Evolutionary conservation across 2,888 invertebrate species (phyloP).

Genomic region (Campopleginae sp.): DNA sequence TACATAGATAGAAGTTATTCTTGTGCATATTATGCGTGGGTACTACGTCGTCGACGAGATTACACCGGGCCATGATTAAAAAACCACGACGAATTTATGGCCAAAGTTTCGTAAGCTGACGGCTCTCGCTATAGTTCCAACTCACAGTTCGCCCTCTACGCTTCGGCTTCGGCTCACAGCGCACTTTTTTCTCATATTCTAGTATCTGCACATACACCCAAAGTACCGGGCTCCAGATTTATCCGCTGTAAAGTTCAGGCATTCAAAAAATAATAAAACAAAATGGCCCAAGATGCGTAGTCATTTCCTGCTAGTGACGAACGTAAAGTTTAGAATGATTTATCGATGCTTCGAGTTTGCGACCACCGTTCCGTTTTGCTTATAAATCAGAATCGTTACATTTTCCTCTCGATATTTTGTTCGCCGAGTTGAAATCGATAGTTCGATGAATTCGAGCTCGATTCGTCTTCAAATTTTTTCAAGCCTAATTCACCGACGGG

Average conservation of each 20-base stretch:
- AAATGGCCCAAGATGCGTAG: slow-evolving; percentile 35
- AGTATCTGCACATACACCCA: neutral
- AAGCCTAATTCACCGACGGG: no score
- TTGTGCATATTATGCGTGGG: slow-evolving; percentile 49
- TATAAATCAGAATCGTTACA: neutral
- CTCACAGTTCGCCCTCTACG: slow-evolving; percentile 37
- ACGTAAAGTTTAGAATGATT: neutral
- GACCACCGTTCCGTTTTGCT: neutral
- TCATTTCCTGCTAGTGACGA: neutral
- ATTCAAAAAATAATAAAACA: slow-evolving; percentile 63
- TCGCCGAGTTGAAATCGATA: no score
- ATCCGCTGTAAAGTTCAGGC: slow-evolving; percentile 55
- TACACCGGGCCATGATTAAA: slow-evolving; percentile 66
- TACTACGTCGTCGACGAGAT: slow-evolving; percentile 63
- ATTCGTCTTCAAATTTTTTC: no score
- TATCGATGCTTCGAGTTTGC: neutral
- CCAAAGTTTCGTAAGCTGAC: slow-evolving; percentile 59
- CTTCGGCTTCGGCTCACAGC: slow-evolving; percentile 14
- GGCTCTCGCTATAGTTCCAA: slow-evolving; percentile 38
- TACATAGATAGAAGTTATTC: slow-evolving; percentile 1
- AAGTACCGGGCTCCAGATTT: neutral
- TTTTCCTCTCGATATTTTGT: neutral
- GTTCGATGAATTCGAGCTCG: no score
- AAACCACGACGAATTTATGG: slow-evolving; percentile 68
- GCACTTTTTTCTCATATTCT: slow-evolving; percentile 19